Evolutionary conservation across 92 coral and sea anemone genomes (phyloP).

Genomic region (Virgularia gustaviana): DNA sequence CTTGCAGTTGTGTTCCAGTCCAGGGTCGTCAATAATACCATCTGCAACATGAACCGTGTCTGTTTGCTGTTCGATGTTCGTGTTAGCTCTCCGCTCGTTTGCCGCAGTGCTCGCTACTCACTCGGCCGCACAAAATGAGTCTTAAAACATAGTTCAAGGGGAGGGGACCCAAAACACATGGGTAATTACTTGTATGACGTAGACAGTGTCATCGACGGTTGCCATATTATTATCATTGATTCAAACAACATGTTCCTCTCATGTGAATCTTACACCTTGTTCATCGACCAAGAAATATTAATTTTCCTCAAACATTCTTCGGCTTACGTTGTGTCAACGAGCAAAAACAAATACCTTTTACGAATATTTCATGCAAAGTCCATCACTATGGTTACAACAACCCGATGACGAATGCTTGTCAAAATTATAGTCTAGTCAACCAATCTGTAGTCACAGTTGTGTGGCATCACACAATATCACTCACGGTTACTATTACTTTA

Average conservation of each 20-base stretch:
- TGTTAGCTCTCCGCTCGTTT: not conserved
- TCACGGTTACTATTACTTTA: too few species aligned
- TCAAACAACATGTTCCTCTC: not conserved
- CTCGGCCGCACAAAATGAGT: conserved; percentile 1
- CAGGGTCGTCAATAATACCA: too few species aligned
- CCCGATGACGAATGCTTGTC: conserved; percentile 10
- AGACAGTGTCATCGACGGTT: not conserved
- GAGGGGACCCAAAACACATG: conserved; percentile 16
- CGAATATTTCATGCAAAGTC: not conserved
- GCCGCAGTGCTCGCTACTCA: not conserved
- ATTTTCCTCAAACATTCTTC: not conserved
- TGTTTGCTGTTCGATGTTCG: too few species aligned
- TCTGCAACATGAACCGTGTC: too few species aligned
- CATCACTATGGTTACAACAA: conserved; percentile 20
- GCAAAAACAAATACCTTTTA: conserved; percentile 27
- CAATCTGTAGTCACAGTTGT: not conserved
- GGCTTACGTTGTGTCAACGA: not conserved
- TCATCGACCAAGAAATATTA: not conserved
- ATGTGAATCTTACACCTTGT: not conserved
- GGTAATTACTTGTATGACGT: conserved; percentile 35
- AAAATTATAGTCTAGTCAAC: not conserved
- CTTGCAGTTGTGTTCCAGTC: too few species aligned
- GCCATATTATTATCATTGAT: not conserved
- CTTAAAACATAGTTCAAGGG: not conserved
- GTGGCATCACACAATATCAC: too few species aligned